Evolutionary conservation across 2,888 invertebrate species (phyloP).

Genomic region (Acanthosoma haemorrhoidale): DNA sequence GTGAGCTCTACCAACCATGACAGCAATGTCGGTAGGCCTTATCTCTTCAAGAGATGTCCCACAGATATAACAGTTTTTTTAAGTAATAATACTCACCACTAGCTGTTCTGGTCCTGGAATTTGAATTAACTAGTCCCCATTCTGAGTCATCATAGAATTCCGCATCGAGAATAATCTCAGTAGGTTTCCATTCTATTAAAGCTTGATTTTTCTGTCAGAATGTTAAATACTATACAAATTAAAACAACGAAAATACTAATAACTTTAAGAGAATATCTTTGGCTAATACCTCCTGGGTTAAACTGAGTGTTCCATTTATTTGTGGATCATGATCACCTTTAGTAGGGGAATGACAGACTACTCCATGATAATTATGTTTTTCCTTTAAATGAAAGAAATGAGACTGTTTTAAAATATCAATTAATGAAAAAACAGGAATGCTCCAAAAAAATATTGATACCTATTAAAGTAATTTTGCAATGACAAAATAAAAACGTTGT

Average conservation of each 20-base stretch:
- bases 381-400: conserved; percentile 51
- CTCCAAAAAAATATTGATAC: too few relatives aligned
- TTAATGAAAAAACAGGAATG: too few relatives aligned
- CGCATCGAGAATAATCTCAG: conserved; percentile 57
- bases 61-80: too few relatives aligned
- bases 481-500: too few relatives aligned
- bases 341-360: conserved; percentile 55
- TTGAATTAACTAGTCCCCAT: conserved; percentile 78
- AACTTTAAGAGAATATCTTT: not conserved
- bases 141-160: conserved; percentile 52
- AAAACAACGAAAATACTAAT: not conserved
- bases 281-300: conserved; percentile 47
- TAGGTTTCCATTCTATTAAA: conserved; percentile 77
- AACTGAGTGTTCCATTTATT: conserved; percentile 64
- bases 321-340: conserved; percentile 46
- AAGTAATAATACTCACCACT: conserved; percentile 31
- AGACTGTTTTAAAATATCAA: too few relatives aligned
- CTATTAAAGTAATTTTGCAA: too few relatives aligned
- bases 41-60: too few relatives aligned
- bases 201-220: conserved; percentile 50
- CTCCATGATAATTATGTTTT: conserved; percentile 73
- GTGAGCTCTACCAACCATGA: too few relatives aligned
- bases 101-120: conserved; percentile 47
- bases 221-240: not conserved
- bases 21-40: too few relatives aligned